Evolutionary conservation across 1,140 invertebrate species (phyloP), one percentile per base, ranked within the genome.

Genomic region (Sycobia sp.): DNA sequence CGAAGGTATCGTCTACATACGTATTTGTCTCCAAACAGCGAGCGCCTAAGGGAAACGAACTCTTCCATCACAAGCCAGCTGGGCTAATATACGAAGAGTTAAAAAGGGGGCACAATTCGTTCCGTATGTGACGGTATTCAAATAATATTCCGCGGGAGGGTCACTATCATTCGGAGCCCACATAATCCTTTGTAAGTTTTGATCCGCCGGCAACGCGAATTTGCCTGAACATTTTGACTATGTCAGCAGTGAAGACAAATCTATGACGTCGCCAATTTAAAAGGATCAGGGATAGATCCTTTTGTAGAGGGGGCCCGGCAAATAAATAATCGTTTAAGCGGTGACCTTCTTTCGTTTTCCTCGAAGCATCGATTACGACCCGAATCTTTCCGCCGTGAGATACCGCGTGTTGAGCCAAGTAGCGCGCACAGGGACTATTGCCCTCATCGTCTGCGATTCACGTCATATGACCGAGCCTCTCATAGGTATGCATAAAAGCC

Each of bases 141-240:
- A n/a, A n/a, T n/a, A n/a, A n/a, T n/a, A n/a, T n/a, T n/a, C n/a
- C n/a, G n/a, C n/a, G n/a, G n/a, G n/a, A n/a, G n/a, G n/a, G n/a
- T n/a, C n/a, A n/a, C n/a, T 10, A 23, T 56, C 14, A 14, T 25
- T 38, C 8, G 51, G 51, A 22, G 51, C 18, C 51, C 51, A 54
- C 4, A 54, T 4, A 2, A 54, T 54, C n/a, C 51, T 16, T 22
- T 54, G 51, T 5, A 54, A 23, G 20, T 54, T 34, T 34, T 54
- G 51, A 39, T 54, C 51, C 3, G 13, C 9, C n/a, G 3, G 36
- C 36, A 14, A 39, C 36, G 36, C 41, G 14, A 13, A 75, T 66
- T 41, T 73, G 71, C 3, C 72, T 56, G 58, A 68, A 76, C 67
- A 73, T 72, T 38, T 72, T 71, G 1, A 32, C 43, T 38, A 74